phyloP scores from a whole-genome alignment of 2,888 invertebrate species.

The Glaucopsyche alexis region DNA sequence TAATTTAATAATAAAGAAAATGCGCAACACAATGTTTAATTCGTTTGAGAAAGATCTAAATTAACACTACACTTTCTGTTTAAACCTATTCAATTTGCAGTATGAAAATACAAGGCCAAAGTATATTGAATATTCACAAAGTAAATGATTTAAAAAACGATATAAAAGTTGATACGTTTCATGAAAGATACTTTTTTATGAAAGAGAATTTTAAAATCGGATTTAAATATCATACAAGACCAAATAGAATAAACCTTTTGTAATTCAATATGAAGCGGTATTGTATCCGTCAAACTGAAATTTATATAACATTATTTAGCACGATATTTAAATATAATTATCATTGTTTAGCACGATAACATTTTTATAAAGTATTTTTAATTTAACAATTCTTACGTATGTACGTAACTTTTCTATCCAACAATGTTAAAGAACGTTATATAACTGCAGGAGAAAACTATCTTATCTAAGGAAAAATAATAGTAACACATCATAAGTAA shows the following conservation, averaged over 20 bases:
- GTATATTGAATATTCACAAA: constrained; percentile 6
- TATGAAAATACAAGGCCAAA: neutral
- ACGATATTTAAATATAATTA: too few relatives aligned
- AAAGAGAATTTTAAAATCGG: constrained; percentile 4
- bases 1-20: neutral
- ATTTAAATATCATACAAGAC: constrained; percentile 25
- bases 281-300: neutral
- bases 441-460: neutral
- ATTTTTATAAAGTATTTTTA: too few relatives aligned
- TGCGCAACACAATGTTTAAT: neutral
- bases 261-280: constrained; percentile 7
- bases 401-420: too few relatives aligned
- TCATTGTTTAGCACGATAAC: too few relatives aligned
- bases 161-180: constrained; percentile 21
- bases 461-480: too few relatives aligned
- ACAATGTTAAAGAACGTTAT: too few relatives aligned
- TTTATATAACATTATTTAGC: neutral
- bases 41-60: neutral
- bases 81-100: neutral
- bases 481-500: too few relatives aligned
- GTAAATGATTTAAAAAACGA: constrained; percentile 20
- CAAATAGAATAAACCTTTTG: constrained; percentile 23
- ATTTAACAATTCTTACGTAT: too few relatives aligned
- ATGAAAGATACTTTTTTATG: constrained; percentile 23
- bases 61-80: neutral